phyloP scores from a whole-genome alignment of 2,888 invertebrate species.

The Myopa tessellatipennis region DNA sequence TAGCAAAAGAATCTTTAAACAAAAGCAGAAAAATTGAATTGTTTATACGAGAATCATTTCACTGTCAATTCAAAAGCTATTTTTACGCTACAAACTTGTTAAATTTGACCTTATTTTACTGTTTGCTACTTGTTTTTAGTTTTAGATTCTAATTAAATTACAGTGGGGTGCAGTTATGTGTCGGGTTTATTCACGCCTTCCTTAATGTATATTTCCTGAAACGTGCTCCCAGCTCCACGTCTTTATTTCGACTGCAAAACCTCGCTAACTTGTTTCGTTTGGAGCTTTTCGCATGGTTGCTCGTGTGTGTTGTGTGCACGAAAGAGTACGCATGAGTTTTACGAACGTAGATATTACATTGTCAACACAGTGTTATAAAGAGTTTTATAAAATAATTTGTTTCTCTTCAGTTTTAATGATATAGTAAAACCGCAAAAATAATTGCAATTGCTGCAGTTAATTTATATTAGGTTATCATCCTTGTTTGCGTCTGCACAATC shows the following conservation, averaged over 20 bases:
- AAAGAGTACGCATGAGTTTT: conserved; percentile 10
- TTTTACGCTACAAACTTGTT: no score
- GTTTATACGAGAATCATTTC: no score
- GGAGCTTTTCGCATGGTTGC: not conserved
- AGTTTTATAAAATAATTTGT: not conserved
- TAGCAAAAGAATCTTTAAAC: not conserved
- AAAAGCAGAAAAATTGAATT: no score
- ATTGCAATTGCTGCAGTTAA: no score
- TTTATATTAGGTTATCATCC: no score
- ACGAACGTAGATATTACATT: not conserved
- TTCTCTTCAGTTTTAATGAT: not conserved
- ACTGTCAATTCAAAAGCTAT: no score
- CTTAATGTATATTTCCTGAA: not conserved
- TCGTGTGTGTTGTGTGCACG: not conserved
- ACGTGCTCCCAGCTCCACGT: conserved; percentile 11
- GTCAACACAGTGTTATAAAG: not conserved
- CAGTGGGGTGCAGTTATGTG: not conserved
- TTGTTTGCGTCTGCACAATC: no score
- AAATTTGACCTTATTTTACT: not conserved
- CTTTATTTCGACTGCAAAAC: conserved; percentile 19
- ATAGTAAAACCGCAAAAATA: no score
- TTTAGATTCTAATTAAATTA: not conserved
- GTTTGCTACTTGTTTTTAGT: not conserved
- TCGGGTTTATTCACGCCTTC: not conserved
- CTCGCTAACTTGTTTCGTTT: not conserved